Percentiles rank a stretch among this genome's conserved stretches.
Evolutionary conservation across 1,140 invertebrate species (phyloP).

Genomic region (Coenobita brevimanus): DNA sequence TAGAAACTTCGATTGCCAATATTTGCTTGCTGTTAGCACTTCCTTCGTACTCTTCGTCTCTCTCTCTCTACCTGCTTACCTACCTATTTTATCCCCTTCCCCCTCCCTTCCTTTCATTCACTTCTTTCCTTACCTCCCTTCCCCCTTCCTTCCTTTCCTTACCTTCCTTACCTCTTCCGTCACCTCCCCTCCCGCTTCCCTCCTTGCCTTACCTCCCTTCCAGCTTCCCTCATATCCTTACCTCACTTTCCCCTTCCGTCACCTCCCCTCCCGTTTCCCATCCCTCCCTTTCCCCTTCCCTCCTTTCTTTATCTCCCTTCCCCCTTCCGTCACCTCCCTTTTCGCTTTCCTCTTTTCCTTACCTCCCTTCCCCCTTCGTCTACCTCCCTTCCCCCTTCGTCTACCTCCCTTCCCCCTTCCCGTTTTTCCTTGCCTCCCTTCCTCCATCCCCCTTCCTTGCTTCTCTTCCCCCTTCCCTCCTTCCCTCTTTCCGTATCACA

Average conservation of each 20-base stretch:
- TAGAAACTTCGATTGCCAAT: no score
- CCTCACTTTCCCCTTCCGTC: background rate
- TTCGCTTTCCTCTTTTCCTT: background rate
- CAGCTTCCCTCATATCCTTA: no score
- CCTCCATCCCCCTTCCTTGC: background rate
- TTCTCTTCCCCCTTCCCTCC: conserved; percentile 6
- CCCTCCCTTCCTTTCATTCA: no score
- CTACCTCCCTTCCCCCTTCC: no score
- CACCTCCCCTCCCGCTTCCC: background rate
- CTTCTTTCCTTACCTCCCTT: background rate
- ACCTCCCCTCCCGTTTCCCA: background rate
- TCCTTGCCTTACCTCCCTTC: no score
- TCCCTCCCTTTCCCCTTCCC: background rate
- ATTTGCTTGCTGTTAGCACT: no score
- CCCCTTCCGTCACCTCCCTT: background rate
- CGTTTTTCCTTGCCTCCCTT: background rate
- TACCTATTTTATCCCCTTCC: no score
- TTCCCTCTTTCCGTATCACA: background rate
- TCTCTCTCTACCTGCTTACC: no score
- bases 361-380: background rate
- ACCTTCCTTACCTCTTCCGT: background rate
- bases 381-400: background rate
- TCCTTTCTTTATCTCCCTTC: background rate
- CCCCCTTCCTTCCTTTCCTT: background rate
- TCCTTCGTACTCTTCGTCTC: no score